These are phyloP conservation scores for Eristalinus sepulchralis DNA, from an alignment of 2,888 invertebrate genomes.

Conservation along the genomic window DNA sequence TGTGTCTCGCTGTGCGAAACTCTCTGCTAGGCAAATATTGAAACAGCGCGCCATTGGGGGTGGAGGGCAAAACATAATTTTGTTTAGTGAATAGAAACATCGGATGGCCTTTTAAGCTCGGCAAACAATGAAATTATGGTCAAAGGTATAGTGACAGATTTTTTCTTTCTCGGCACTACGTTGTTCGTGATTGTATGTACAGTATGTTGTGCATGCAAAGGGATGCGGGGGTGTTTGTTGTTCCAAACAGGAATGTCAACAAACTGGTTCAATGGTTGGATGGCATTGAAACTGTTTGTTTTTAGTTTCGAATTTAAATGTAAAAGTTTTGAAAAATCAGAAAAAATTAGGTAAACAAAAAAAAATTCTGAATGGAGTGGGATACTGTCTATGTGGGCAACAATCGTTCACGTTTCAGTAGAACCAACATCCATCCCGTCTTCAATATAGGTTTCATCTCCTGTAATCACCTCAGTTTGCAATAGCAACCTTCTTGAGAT, in stretches of 20 bases:
- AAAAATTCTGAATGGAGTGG: no score
- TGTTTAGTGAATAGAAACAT: not conserved
- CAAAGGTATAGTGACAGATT: not conserved
- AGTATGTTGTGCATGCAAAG: not conserved
- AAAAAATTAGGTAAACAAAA: no score
- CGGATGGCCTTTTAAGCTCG: constrained; percentile 20
- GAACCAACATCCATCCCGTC: no score
- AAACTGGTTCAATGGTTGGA: not conserved
- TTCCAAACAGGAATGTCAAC: not conserved
- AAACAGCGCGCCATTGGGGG: constrained; percentile 1
- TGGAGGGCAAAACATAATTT: not conserved
- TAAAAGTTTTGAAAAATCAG: no score
- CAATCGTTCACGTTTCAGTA: no score
- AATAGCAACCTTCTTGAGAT: no score
- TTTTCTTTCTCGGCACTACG: not conserved
- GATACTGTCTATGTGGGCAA: no score
- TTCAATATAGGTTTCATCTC: no score
- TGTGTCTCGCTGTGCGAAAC: constrained; percentile 5
- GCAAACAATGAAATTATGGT: constrained; percentile 3
- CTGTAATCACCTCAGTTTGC: no score
- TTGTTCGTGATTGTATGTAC: not conserved
- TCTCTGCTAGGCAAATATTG: constrained; percentile 34
- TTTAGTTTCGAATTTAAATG: no score
- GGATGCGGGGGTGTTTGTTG: not conserved
- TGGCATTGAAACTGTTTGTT: no score